Evolutionary conservation across 2,113 vertebrate genomes (phyloP).

Genomic region (Lepidothrix coronata): DNA sequence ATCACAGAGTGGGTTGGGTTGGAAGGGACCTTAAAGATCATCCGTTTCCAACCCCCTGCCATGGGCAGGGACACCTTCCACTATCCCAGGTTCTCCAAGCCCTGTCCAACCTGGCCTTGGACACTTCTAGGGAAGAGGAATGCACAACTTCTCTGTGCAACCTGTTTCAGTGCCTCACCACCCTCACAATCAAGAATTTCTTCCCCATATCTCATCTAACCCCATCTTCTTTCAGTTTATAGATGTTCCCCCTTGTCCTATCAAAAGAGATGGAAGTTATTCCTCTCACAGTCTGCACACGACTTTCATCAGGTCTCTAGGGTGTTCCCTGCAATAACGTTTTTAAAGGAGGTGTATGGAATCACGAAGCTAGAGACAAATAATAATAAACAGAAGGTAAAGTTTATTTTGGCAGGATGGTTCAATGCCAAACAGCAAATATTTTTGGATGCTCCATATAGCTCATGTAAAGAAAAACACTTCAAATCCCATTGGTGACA

Average conservation of each 20-base stretch:
- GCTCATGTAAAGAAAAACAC: not conserved
- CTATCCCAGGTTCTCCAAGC: not conserved
- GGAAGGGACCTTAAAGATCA: not conserved
- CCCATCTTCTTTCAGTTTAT: not conserved
- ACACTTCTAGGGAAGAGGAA: not conserved
- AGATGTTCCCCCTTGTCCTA: not conserved
- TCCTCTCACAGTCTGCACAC: rapidly evolving
- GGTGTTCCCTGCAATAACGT: not conserved
- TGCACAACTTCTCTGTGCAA: not conserved
- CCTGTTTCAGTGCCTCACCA: not conserved
- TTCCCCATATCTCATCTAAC: not conserved
- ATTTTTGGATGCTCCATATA: rapidly evolving
- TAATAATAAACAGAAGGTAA: not conserved
- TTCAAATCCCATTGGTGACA: not conserved
- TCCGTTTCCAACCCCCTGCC: not conserved
- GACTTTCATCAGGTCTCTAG: too few relatives aligned
- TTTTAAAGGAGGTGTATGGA: not conserved
- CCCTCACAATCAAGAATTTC: not conserved
- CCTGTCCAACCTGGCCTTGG: not conserved
- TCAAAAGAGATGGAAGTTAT: not conserved
- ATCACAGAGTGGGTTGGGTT: not conserved
- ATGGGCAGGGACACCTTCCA: not conserved
- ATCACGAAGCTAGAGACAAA: not conserved
- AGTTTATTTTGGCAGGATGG: not conserved
- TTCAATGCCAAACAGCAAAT: not conserved